Evolutionary conservation across 2,888 invertebrate species (phyloP).

Genomic region (Lypha dubia): DNA sequence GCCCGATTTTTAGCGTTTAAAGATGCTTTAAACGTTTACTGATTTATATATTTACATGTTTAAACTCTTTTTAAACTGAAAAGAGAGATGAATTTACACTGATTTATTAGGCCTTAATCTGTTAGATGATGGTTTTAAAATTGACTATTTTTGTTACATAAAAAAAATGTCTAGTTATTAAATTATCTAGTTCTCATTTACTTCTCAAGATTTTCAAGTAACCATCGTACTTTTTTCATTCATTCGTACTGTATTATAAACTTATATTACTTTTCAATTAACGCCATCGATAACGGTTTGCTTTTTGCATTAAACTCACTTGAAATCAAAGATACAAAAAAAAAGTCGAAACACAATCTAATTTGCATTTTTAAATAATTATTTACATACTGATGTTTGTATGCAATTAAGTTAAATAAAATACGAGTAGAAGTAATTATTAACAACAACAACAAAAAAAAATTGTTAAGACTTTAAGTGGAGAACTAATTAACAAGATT

Average conservation of each 20-base stretch:
- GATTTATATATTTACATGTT: too few species aligned
- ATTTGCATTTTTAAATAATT: slow-evolving; percentile 48
- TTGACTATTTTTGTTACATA: too few species aligned
- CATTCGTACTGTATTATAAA: not conserved
- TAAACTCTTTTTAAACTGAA: too few species aligned
- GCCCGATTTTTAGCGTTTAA: too few species aligned
- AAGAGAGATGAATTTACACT: too few species aligned
- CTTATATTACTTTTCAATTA: slow-evolving; percentile 29
- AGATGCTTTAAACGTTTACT: too few species aligned
- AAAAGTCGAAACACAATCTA: slow-evolving; percentile 8
- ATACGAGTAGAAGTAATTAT: not conserved
- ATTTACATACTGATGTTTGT: slow-evolving; percentile 39
- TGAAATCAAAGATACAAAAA: slow-evolving; percentile 7
- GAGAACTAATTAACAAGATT: slow-evolving; percentile 31
- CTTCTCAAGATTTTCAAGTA: not conserved
- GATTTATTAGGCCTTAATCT: too few species aligned
- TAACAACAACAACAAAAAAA: not conserved
- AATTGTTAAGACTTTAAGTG: slow-evolving; percentile 27
- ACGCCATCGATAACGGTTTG: slow-evolving; percentile 51
- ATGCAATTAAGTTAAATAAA: slow-evolving; percentile 32
- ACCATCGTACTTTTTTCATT: slow-evolving; percentile 2
- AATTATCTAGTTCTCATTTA: too few species aligned
- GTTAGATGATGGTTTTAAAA: too few species aligned
- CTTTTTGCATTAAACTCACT: slow-evolving; percentile 11
- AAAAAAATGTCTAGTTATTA: too few species aligned